Evolutionary conservation across 2,113 vertebrate genomes (phyloP).

Genomic region (Perca fluviatilis): DNA sequence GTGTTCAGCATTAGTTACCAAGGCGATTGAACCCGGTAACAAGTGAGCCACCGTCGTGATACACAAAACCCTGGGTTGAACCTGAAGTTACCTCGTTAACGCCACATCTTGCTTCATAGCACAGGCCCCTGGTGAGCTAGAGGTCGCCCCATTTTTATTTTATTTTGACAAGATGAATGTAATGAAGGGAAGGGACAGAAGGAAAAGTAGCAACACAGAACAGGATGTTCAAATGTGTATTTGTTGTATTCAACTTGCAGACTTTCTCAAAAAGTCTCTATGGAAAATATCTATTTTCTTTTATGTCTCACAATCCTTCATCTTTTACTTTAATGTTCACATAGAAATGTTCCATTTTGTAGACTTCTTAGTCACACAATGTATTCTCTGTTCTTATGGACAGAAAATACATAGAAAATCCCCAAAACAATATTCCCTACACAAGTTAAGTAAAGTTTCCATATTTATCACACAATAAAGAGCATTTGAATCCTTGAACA

Average conservation of each 20-base stretch:
- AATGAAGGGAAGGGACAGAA: background rate
- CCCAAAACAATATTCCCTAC: background rate
- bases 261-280: background rate
- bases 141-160: too few relatives aligned
- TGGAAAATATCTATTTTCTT: background rate
- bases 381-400: background rate
- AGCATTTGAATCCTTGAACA: background rate
- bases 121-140: too few relatives aligned
- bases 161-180: background rate
- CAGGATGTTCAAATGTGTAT: slow-evolving; percentile 13
- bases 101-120: too few relatives aligned
- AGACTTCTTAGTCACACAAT: background rate
- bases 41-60: too few relatives aligned
- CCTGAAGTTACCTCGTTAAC: too few relatives aligned
- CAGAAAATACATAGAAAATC: background rate
- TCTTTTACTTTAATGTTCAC: background rate
- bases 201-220: slow-evolving; percentile 7
- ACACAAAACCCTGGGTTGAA: too few relatives aligned
- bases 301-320: background rate
- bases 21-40: too few relatives aligned
- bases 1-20: too few relatives aligned
- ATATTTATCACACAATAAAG: background rate
- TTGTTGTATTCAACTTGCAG: slow-evolving; percentile 13
- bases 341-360: background rate
- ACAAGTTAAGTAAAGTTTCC: background rate